phyloP scores from a whole-genome alignment of 53 echinoderm and acorn worm species.

The Holothuria scabra region DNA sequence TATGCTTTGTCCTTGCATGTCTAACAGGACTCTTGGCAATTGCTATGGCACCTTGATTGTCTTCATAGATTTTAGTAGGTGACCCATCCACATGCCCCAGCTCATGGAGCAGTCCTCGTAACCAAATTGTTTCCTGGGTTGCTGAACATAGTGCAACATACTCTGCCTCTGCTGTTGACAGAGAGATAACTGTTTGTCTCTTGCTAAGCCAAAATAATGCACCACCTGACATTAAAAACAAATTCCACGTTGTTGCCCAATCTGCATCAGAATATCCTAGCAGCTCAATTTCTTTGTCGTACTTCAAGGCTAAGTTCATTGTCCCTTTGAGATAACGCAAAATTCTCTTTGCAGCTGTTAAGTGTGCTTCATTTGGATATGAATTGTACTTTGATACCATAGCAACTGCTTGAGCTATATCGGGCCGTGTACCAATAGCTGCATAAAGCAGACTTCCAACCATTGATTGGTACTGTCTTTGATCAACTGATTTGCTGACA shows the following conservation, averaged over 20 bases:
- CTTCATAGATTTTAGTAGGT: neutral
- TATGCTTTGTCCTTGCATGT: neutral
- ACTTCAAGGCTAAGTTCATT: neutral
- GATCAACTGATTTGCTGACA: too few species aligned
- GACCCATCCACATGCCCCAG: neutral
- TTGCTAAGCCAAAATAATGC: neutral
- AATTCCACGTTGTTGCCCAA: constrained; percentile 11
- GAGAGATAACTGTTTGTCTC: neutral
- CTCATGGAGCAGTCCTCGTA: neutral
- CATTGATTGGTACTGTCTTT: too few species aligned
- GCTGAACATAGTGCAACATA: too few species aligned
- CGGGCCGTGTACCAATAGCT: constrained; percentile 10
- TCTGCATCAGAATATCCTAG: constrained; percentile 6
- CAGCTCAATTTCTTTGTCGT: neutral
- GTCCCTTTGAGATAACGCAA: constrained; percentile 4
- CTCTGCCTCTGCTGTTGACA: constrained; percentile 5
- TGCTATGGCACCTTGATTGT: neutral
- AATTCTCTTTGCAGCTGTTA: neutral
- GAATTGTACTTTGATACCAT: constrained; percentile 24
- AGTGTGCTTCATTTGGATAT: constrained; percentile 9
- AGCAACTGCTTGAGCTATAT: neutral
- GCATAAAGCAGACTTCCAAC: too few species aligned
- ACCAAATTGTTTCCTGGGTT: too few species aligned
- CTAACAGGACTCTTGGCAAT: constrained; percentile 1
- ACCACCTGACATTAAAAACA: neutral